A percentile compares a stretch with the other conserved stretches of the same genome.
These are phyloP conservation scores for Ceratina japonica DNA, from an alignment of 1,140 invertebrate genomes.

Conservation along the genomic window DNA sequence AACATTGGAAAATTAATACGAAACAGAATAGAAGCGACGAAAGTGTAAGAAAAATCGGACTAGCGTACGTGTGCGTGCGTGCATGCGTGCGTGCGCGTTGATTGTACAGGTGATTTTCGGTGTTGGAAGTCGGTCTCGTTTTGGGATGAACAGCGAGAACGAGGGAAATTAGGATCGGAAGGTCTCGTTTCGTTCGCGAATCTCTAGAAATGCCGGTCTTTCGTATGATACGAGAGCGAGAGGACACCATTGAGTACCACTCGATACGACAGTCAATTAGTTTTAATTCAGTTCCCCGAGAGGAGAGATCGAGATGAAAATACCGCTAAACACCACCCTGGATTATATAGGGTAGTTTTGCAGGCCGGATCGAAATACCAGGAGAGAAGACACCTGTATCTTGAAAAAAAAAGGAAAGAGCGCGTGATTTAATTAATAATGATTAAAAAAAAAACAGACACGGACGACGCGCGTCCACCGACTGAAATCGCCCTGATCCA, in stretches of 20 bases:
- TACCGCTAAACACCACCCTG: not conserved
- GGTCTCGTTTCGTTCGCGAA: not conserved
- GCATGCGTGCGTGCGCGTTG: not conserved
- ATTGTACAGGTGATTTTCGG: not conserved
- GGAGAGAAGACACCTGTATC: not conserved
- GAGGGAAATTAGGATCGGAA: too few relatives aligned
- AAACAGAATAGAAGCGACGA: slow-evolving; percentile 14
- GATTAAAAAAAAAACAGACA: slow-evolving; percentile 11
- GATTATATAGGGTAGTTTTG: not conserved
- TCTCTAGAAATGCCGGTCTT: not conserved
- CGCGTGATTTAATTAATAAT: not conserved
- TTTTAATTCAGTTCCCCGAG: slow-evolving; percentile 48
- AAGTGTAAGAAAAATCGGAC: slow-evolving; percentile 16
- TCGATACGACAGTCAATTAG: slow-evolving; percentile 59
- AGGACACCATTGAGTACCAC: not conserved
- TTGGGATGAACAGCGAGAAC: not conserved
- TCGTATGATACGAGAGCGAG: not conserved
- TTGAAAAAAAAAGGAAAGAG: not conserved
- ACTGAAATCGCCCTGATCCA: not conserved
- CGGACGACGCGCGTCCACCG: not conserved
- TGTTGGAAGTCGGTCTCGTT: not conserved
- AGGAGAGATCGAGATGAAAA: slow-evolving; percentile 16
- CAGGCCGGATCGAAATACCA: not conserved
- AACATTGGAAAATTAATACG: slow-evolving; percentile 59
- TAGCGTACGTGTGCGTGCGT: slow-evolving; percentile 13